phyloP scores from a whole-genome alignment of 2,797 vertebrate species.

The Ibycter americanus region DNA sequence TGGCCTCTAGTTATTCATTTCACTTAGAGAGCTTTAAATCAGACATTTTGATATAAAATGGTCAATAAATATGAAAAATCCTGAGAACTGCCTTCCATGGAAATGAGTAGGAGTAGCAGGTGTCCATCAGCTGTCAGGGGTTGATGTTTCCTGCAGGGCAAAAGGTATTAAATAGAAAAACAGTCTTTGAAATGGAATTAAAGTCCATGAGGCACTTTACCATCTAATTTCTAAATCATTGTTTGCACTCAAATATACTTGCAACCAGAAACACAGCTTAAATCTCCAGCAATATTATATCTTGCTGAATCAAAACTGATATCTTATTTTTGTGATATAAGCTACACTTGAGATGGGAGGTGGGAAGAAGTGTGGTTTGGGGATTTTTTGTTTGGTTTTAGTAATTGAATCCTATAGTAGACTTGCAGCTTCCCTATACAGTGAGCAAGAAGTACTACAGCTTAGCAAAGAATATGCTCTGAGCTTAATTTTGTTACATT shows the following conservation, averaged over 20 bases:
- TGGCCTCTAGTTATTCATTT: conserved; percentile 1
- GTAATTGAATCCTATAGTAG: background rate
- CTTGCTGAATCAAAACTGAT: background rate
- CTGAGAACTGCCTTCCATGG: background rate
- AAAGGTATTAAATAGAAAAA: background rate
- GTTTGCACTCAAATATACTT: background rate
- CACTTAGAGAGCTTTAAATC: background rate
- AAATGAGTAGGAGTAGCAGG: background rate
- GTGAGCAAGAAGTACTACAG: background rate
- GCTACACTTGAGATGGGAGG: accelerated
- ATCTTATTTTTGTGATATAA: background rate
- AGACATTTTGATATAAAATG: background rate
- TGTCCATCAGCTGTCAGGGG: conserved; percentile 17
- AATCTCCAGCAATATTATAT: background rate
- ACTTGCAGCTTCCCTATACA: background rate
- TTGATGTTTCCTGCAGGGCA: background rate
- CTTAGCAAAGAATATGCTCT: background rate
- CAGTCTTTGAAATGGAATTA: background rate
- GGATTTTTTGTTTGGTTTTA: background rate
- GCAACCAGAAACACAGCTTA: background rate
- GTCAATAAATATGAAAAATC: conserved; percentile 28
- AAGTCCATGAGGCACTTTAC: background rate
- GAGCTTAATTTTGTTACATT: background rate
- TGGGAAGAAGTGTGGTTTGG: background rate
- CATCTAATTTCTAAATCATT: background rate